Base-by-base conservation (phyloP, 2,113 vertebrate genomes). In the Macrotus californicus region DNA sequence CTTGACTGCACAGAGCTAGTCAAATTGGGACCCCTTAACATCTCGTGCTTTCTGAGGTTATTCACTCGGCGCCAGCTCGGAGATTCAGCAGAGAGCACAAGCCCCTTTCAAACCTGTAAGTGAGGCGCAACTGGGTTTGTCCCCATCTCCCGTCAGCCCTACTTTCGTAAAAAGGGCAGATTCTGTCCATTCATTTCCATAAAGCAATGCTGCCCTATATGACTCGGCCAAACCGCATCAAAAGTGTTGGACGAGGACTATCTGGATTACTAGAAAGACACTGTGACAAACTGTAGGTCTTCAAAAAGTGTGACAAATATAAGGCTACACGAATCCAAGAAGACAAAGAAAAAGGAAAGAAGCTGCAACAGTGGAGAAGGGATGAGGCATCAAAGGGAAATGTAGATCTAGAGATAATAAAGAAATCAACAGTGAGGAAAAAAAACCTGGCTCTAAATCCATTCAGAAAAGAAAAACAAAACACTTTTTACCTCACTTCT, bases 251-350 rank as follows among this genome's bases (percentile, higher is more conserved):
- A n/a, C 81, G 29, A 77, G 39, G 48, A 56, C 26, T 75, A 52
- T 80, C 95, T 93, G 90, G 16, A 81, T 97, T 94, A 86, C 92
- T 97, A 93, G 95, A 96, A 95, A 96, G 92, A 92, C 29, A 56
- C 21, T 91, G 5, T 80, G 87, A 92, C n/a, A 91, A 89, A 70
- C 59, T 59, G 43, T 56, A 56, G 50, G 29, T 80, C 89, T 93
- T 96, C 90, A 87, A 88, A 89, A 95, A 94, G 5, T 91, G 21
- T 94, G 39, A 88, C 13, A 72, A 91, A 73, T 81, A 43, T 16
- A 54, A 54, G 0, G 41, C 3, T 31, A 76, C 16, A 88, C 73
- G 91, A 93, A 81, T 41, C 24, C 21, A 76, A 69, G 34, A 83
- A 82, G 50, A 46, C 22, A 84, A 88, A 75, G 79, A 77, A 73